Conservation (phyloP, 2,113 vertebrate species). For the Genyomyrus donnyi region DNA sequence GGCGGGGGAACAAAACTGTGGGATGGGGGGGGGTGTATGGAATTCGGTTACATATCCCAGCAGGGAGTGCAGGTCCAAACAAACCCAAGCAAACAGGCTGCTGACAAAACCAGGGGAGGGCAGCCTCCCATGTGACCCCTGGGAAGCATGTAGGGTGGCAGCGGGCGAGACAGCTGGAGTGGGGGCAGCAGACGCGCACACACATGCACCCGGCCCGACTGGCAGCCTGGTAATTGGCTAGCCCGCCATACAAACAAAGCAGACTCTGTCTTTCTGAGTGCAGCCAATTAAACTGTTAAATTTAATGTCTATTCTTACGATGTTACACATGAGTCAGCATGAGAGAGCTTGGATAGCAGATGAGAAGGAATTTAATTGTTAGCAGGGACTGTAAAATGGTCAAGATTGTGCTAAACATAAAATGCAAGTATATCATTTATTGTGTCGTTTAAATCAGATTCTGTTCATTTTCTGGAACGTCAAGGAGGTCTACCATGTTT, state of each 20-base stretch:
- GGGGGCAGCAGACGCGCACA: constrained; percentile 33
- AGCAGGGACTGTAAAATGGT: constrained; percentile 34
- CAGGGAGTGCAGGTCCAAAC: constrained; percentile 77
- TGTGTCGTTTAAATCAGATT: constrained; percentile 15
- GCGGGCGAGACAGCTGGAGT: neutral
- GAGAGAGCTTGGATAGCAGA: constrained; percentile 34
- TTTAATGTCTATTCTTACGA: constrained; percentile 56
- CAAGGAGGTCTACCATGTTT: neutral
- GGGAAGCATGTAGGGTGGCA: constrained; percentile 29
- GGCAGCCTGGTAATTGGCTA: constrained; percentile 52
- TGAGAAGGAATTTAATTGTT: constrained; percentile 47
- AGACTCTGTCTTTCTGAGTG: constrained; percentile 64
- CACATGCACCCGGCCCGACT: constrained; percentile 41
- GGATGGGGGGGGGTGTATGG: constrained; percentile 67
- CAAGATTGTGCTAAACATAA: constrained; percentile 34
- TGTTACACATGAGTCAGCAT: constrained; percentile 53
- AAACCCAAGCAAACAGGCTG: constrained; percentile 73
- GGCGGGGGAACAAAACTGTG: constrained; percentile 76
- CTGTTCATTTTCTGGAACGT: neutral
- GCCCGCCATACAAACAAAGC: constrained; percentile 56
- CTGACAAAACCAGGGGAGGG: constrained; percentile 59
- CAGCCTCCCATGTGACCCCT: constrained; percentile 54
- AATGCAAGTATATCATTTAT: constrained; percentile 43
- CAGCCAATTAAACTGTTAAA: constrained; percentile 60
- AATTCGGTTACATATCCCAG: constrained; percentile 88